These are phyloP conservation scores for Aphrophora alni DNA, from an alignment of 2,888 invertebrate genomes.

Conservation along the genomic window DNA sequence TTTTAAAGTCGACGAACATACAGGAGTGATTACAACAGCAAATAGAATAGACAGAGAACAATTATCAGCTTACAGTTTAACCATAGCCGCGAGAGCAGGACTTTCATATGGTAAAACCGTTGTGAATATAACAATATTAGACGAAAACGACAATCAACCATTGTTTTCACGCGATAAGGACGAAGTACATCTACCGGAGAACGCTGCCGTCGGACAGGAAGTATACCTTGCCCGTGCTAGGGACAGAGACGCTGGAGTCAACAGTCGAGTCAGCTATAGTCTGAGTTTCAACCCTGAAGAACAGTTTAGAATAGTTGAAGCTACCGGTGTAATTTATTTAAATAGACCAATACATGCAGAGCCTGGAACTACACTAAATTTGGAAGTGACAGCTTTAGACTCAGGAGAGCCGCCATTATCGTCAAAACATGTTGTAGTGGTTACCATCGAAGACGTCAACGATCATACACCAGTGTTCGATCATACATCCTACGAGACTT, in stretches of 20 bases:
- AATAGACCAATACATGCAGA: conserved; percentile 78
- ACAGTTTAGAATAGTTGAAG: conserved; percentile 82
- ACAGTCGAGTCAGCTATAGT: conserved; percentile 83
- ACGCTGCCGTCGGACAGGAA: conserved; percentile 93
- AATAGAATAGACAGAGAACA: conserved; percentile 85
- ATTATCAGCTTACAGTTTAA: conserved; percentile 75
- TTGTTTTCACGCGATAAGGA: conserved; percentile 79
- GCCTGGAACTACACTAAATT: conserved; percentile 71
- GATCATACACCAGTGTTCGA: conserved; percentile 96
- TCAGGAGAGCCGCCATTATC: conserved; percentile 77
- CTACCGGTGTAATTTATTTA: conserved; percentile 88
- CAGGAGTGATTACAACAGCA: conserved; percentile 79
- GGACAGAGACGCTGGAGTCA: conserved; percentile 89
- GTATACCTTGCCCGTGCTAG: conserved; percentile 86
- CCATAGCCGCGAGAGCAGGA: conserved; percentile 79
- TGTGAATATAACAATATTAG: conserved; percentile 82
- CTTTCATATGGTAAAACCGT: conserved; percentile 77
- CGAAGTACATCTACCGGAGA: conserved; percentile 81
- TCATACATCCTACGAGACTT: conserved; percentile 91
- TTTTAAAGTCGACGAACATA: conserved; percentile 80
- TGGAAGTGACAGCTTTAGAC: conserved; percentile 87
- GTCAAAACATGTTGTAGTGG: conserved; percentile 74
- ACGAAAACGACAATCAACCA: conserved; percentile 93
- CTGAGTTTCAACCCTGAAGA: conserved; percentile 80
- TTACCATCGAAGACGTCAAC: conserved; percentile 86